Base-by-base conservation (phyloP, 1,140 invertebrate species). In the Aphaenogaster floridana region DNA sequence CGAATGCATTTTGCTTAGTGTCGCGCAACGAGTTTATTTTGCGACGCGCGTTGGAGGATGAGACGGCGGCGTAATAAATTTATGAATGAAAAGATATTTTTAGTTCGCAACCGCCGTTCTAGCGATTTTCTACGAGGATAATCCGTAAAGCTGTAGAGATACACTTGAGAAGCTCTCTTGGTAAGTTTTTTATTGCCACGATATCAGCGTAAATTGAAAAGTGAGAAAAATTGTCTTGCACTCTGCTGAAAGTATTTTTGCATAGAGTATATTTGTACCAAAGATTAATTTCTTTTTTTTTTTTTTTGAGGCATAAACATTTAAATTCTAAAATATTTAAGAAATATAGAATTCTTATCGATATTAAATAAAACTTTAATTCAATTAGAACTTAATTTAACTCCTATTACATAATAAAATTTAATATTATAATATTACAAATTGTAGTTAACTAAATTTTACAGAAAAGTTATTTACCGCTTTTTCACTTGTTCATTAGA, bases 31-130 rank as follows among this genome's bases (percentile, higher is more conserved):
- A 74, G 68, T 74, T 83, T 74, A 83, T 83, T 83, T 83, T 83
- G 52, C 69, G 61, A 17, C 68, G 11, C 48, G 52, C 42, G 34
- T 48, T 59, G 57, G n/a, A 39, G 17, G 17, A 39, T 45, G 57
- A 84, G 57, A 76, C 54, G 15, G 28, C 28, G 57, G 54, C 9
- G 28, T 76, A 84, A 84, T 84, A 72, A 84, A 84, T 84, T 84
- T 84, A 84, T 84, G 80, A 84, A 84, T 84, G 80, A 76, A 84
- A 59, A 21, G 80, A 39, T 84, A 84, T 84, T 84, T 84, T 84
- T 84, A 76, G 71, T 74, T 39, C 42, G 34, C 45, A 61, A 17
- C 9, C 28, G n/a, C 8, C 69, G 54, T n/a, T 72, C 34, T 34
- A 59, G 54, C 69, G 80, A 84, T 74, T 84, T 84, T 84, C 54